Base-by-base conservation (phyloP, 92 coral and sea anemone species). In the Micromussa lordhowensis region DNA sequence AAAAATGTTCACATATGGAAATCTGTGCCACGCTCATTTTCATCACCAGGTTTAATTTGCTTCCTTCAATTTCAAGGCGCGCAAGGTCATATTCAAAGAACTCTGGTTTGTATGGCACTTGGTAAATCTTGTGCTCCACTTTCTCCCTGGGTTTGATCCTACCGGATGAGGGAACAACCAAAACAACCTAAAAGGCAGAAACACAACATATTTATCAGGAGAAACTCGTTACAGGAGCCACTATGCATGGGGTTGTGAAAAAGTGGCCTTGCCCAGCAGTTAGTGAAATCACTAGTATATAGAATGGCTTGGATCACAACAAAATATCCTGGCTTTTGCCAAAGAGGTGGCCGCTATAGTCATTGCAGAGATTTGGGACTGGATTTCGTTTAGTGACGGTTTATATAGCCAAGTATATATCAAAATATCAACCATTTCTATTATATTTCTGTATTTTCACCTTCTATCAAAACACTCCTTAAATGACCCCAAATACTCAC, bases 41-140 rank as follows among this genome's bases (percentile, higher is more conserved):
- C 24, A 40, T 11, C 13, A 69, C 1, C 11, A 4, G 16, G 68
- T 89, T 75, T 16, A 66, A 26, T 5, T 44, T 72, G 12, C 82
- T 85, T 22, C 81, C 80, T 72, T 91, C 86, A 0, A 81, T 31
- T 9, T 44, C 75, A 3, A 24, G 75, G 6, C 38, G 31, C 15
- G 86, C 58, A 40, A 88, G 0, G 19, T 38, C 21, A n/a, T 87
- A 74, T 55, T 94, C 94, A 12, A 91, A 16, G 76, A 58, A 91
- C 61, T 77, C 91, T 15, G 58, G 57, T 0, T 82, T 80, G 26
- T 85, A 91, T 4, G 96, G 94, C 1, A 89, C 96, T 54, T 94
- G 77, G 87, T 91, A 94, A 59, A 89, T 59, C 53, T 63, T 87
- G 89, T 94, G 94, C 22, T 80, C 81, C 3, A 94, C 72, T 7